These are phyloP conservation scores for Brachypteracias leptosomus DNA, from an alignment of 2,113 vertebrate genomes.

Conservation along the genomic window DNA sequence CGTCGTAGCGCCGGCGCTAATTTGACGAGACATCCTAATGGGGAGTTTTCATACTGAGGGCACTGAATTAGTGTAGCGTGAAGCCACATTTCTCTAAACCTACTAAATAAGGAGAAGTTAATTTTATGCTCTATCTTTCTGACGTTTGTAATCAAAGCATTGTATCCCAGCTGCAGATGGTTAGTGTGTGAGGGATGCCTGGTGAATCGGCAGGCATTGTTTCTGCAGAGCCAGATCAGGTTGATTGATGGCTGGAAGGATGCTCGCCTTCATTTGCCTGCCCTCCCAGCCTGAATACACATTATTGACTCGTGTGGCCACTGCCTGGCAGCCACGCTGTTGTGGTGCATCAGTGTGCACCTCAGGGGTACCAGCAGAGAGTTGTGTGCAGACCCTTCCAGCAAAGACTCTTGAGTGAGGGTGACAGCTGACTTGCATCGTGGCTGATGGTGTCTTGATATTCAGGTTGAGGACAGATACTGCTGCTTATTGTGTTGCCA, in stretches of 20 bases:
- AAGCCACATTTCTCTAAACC: slow-evolving; percentile 61
- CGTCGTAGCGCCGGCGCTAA: slow-evolving; percentile 29
- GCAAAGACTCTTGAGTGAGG: not conserved
- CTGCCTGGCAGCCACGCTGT: not conserved
- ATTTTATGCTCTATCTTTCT: slow-evolving; percentile 76
- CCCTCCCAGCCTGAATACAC: not conserved
- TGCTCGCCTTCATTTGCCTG: not conserved
- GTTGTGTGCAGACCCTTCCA: not conserved
- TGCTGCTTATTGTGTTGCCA: not conserved
- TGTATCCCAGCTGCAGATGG: slow-evolving; percentile 61
- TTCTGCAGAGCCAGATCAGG: not conserved
- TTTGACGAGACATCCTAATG: slow-evolving; percentile 63
- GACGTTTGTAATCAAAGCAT: slow-evolving; percentile 69
- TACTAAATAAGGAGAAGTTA: slow-evolving; percentile 68
- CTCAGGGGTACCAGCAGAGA: not conserved
- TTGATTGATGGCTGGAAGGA: slow-evolving; percentile 37
- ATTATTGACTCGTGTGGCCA: not conserved
- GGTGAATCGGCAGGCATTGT: slow-evolving; percentile 30
- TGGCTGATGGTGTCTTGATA: not conserved
- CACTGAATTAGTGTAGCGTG: slow-evolving; percentile 64
- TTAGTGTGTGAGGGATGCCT: slow-evolving; percentile 58
- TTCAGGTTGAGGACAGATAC: not conserved
- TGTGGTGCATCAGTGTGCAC: not conserved
- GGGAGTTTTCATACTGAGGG: slow-evolving; percentile 64
- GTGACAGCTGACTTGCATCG: fast-evolving